Base-by-base conservation (phyloP, 2,888 invertebrate species). In the Lithophane ornitopus region DNA sequence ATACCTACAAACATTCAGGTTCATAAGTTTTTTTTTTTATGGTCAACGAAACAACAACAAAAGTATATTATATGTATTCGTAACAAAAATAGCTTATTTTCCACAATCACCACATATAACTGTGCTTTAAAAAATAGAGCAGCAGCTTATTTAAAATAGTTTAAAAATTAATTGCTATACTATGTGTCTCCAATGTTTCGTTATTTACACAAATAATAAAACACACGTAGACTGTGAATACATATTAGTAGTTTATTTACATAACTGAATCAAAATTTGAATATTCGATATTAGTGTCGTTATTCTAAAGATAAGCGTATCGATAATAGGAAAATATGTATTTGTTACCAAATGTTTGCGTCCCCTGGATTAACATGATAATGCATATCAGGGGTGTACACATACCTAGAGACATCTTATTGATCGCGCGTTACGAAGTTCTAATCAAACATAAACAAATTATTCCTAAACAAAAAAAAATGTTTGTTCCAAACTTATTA, bases 231-330 rank as follows among this genome's bases (percentile, higher is more conserved):
- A 28, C 39, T 41, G 16, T 44, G 3, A 68, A 78, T 16, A 46
- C 28, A n/a, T 11, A 56, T 9, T 22, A 39, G 6, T 28, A 28
- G 78, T 49, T 49, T 75, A 78, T 78, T 78, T 39, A 68, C 8
- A 19, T 19, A 58, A 28, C 28, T 41, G 46, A 41, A 49, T 49
- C 19, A 78, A 76, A 16, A 74, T 44, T 76, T 59, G n/a, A 41
- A n/a, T 6, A 72, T 19, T 22, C 22, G 19, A 46, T 44, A 22
- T 56, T 46, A n/a, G 6, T 73, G 34, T 22, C 11, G n/a, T 58
- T 73, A n/a, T 26, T 56, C 2, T 73, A 73, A 39, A 73, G 6
- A 34, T 34, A 56, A 34, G 3, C 6, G 9, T 41, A 34, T n/a
- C 22, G 6, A 19, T n/a, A 22, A 69, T 22, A 49, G 14, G 22